A percentile compares a stretch with the other conserved stretches of the same genome.
phyloP scores from a whole-genome alignment of 1,140 invertebrate genomes.

The Branchinecta lynchi region DNA sequence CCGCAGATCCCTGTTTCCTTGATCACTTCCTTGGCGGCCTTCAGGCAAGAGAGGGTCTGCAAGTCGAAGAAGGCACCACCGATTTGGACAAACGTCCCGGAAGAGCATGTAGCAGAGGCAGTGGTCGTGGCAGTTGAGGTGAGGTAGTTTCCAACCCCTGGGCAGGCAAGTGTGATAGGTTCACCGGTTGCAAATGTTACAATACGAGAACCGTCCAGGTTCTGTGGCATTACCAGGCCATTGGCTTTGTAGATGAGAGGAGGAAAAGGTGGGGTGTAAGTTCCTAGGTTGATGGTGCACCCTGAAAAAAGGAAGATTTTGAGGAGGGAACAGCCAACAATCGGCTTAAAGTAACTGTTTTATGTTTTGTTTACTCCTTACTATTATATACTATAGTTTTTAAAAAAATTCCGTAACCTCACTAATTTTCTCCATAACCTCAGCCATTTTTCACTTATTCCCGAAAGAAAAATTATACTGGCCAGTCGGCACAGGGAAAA shows the following conservation, averaged over 20 bases:
- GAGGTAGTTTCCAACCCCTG: conserved; percentile 17
- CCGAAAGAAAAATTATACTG: too few relatives aligned
- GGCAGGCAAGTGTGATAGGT: conserved; percentile 17
- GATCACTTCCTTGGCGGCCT: conserved; percentile 16
- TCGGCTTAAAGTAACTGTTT: too few relatives aligned
- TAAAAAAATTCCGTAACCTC: too few relatives aligned
- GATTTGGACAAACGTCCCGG: neutral
- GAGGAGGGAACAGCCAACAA: too few relatives aligned
- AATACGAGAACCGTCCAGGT: conserved; percentile 13
- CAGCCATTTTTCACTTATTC: too few relatives aligned
- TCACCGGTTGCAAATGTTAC: conserved; percentile 13
- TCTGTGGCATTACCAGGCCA: conserved; percentile 15
- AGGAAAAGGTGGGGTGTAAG: neutral
- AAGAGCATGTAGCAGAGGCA: conserved; percentile 14
- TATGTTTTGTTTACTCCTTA: too few relatives aligned
- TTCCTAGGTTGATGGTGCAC: neutral
- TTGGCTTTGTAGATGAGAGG: neutral
- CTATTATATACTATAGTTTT: too few relatives aligned
- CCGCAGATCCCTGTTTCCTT: conserved; percentile 18
- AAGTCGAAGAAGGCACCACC: neutral
- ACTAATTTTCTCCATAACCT: too few relatives aligned
- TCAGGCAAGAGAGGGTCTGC: conserved; percentile 14
- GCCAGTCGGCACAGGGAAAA: too few relatives aligned
- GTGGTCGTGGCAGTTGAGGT: neutral
- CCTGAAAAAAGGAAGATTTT: neutral